Percentiles rank a stretch among this genome's conserved stretches.
These are phyloP conservation scores for Antennarius striatus DNA, from an alignment of 2,113 vertebrate genomes.

Conservation along the genomic window DNA sequence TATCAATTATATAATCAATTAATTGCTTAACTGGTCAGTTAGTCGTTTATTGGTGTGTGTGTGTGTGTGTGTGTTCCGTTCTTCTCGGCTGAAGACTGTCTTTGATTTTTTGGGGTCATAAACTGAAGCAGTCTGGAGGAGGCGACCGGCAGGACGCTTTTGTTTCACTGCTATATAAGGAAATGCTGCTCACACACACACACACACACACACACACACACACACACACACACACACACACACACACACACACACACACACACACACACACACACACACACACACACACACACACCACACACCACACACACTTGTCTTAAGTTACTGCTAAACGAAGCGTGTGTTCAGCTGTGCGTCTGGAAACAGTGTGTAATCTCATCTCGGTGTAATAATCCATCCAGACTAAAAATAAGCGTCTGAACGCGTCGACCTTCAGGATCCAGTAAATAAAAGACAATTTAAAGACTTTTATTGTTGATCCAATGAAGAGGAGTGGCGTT, in stretches of 20 bases:
- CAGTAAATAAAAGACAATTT: slow-evolving; percentile 33
- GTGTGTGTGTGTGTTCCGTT: background rate
- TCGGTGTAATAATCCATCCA: slow-evolving; percentile 24
- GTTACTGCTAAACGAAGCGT: slow-evolving; percentile 59
- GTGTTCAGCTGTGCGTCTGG: slow-evolving; percentile 46
- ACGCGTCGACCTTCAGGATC: slow-evolving; percentile 20
- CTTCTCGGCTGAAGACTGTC: too few species aligned
- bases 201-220: too few species aligned
- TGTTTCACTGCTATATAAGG: slow-evolving; percentile 76
- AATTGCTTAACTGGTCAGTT: too few species aligned
- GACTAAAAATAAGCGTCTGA: slow-evolving; percentile 40
- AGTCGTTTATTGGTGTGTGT: background rate
- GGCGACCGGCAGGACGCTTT: slow-evolving; percentile 5
- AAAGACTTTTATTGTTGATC: slow-evolving; percentile 2
- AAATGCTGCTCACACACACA: background rate
- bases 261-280: too few species aligned
- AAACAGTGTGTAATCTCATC: slow-evolving; percentile 59
- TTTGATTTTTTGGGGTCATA: too few species aligned
- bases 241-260: background rate
- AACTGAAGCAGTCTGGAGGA: background rate
- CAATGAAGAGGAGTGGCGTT: background rate
- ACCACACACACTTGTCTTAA: slow-evolving; percentile 35
- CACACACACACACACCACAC: background rate
- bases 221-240: background rate
- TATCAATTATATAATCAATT: too few species aligned